A percentile compares a stretch with the other conserved stretches of the same genome.
These are phyloP conservation scores for Pangasius sanitwongsei DNA, from an alignment of 2,797 vertebrate species.

Conservation along the genomic window DNA sequence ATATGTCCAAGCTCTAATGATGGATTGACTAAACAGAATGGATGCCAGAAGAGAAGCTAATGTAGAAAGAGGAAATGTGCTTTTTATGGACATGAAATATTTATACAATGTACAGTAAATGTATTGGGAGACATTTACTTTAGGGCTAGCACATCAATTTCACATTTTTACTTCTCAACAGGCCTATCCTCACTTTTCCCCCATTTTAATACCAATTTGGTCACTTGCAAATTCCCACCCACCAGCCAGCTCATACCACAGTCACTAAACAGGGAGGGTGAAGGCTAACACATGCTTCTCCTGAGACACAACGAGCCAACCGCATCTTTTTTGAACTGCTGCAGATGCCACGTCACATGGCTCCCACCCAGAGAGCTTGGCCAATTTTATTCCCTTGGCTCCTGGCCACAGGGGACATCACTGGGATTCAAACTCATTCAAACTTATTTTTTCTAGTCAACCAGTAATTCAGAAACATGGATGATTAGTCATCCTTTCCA, in stretches of 20 bases:
- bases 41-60: not conserved
- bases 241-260: not conserved
- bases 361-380: not conserved
- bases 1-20: conserved; percentile 8
- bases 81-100: not conserved
- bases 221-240: not conserved
- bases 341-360: not conserved
- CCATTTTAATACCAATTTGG: not conserved
- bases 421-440: not conserved
- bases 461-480: not conserved
- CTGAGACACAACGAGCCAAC: not conserved
- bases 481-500: not conserved
- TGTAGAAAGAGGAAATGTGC: not conserved
- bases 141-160: not conserved
- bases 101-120: not conserved
- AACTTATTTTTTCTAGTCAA: not conserved
- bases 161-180: not conserved
- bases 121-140: not conserved
- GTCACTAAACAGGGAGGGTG: not conserved
- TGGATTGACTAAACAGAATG: conserved; percentile 13
- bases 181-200: not conserved
- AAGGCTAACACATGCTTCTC: not conserved
- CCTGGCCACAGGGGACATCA: not conserved
- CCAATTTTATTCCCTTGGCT: not conserved
- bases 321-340: not conserved